Evolutionary conservation across 2,888 invertebrate genomes (phyloP).

Genomic region (Sisyra nigra): DNA sequence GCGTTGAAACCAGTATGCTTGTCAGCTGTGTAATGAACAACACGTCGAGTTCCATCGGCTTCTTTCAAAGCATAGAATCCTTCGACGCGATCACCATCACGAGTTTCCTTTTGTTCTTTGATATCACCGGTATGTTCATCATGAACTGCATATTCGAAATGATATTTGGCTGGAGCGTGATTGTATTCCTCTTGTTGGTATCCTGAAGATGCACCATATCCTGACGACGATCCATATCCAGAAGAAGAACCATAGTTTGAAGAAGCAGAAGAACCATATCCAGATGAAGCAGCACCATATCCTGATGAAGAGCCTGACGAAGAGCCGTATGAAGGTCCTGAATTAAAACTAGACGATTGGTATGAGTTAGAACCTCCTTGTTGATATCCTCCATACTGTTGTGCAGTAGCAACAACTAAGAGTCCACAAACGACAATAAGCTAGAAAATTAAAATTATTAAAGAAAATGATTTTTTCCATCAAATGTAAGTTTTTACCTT

Average conservation of each 20-base stretch:
- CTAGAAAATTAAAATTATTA: too few relatives aligned
- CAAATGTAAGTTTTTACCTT: too few relatives aligned
- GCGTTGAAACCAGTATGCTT: conserved; percentile 25
- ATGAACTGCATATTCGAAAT: conserved; percentile 33
- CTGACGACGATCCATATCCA: not conserved
- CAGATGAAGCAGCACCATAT: too few relatives aligned
- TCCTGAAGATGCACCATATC: not conserved
- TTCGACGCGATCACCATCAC: conserved; percentile 33
- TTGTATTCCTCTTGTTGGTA: not conserved
- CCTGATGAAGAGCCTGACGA: too few relatives aligned
- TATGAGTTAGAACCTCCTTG: too few relatives aligned
- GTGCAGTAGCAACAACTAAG: too few relatives aligned
- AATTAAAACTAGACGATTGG: too few relatives aligned
- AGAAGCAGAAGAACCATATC: too few relatives aligned
- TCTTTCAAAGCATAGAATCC: conserved; percentile 27
- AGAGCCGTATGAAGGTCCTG: too few relatives aligned
- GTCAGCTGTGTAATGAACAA: conserved; percentile 26
- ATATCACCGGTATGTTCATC: conserved; percentile 35
- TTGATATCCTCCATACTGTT: too few relatives aligned
- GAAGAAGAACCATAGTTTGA: not conserved
- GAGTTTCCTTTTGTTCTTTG: conserved; percentile 35
- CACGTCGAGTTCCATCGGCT: conserved; percentile 25
- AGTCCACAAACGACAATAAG: too few relatives aligned
- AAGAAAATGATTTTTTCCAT: too few relatives aligned
- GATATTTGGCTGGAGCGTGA: conserved; percentile 24